Evolutionary conservation across 1,140 invertebrate genomes (phyloP).

Genomic region (Stenopsyche tienmushanensis): DNA sequence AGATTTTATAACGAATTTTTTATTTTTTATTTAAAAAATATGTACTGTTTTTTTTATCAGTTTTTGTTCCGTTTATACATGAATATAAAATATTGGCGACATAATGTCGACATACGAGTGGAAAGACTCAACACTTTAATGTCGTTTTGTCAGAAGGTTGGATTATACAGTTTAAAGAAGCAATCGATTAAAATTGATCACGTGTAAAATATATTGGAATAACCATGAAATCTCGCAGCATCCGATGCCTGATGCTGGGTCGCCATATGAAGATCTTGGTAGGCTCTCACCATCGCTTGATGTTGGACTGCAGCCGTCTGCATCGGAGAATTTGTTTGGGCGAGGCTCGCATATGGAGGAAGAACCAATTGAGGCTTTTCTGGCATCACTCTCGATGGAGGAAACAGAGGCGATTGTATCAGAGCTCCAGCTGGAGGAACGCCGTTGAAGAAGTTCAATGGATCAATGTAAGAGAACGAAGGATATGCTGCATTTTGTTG

Average conservation of each 20-base stretch:
- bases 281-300: slow-evolving; percentile 56
- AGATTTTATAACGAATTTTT: no score
- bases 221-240: slow-evolving; percentile 28
- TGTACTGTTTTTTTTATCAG: no score
- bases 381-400: slow-evolving; percentile 26
- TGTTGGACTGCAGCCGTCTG: slow-evolving; percentile 53
- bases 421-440: slow-evolving; percentile 15
- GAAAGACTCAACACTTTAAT: no score
- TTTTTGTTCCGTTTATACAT: no score
- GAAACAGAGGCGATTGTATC: slow-evolving; percentile 26
- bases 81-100: no score
- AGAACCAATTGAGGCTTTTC: slow-evolving; percentile 43
- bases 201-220: slow-evolving; percentile 30
- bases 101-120: no score
- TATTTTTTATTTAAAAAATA: no score
- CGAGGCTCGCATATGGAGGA: slow-evolving; percentile 48
- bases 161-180: background rate
- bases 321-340: slow-evolving; percentile 46
- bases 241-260: slow-evolving; percentile 33
- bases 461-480: slow-evolving; percentile 35
- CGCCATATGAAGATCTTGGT: slow-evolving; percentile 52
- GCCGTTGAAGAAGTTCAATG: slow-evolving; percentile 21
- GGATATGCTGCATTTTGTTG: slow-evolving; percentile 21
- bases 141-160: no score
- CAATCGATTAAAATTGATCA: slow-evolving; percentile 2